Conservation (phyloP, 2,888 invertebrate genomes). For the Meghimatium bilineatum region DNA sequence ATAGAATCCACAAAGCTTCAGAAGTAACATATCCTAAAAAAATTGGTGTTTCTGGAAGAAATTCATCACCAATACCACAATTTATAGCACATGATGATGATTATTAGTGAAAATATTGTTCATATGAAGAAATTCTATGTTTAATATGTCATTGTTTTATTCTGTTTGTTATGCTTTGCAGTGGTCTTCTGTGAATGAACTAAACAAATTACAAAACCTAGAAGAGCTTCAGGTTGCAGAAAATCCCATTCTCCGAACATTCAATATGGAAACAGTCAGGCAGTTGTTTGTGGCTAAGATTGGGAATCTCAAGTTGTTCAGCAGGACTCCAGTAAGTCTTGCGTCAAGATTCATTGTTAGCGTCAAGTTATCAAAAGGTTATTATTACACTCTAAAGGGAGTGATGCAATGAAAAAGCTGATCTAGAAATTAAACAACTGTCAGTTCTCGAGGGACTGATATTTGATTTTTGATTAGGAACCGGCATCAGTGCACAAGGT, state of each 20-base stretch:
- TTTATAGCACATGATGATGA: too few relatives aligned
- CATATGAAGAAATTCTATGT: not conserved
- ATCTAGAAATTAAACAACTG: too few relatives aligned
- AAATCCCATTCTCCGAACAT: conserved; percentile 82
- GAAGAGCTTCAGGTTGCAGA: conserved; percentile 82
- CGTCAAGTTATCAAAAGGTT: too few relatives aligned
- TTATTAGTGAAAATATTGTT: not conserved
- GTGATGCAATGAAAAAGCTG: too few relatives aligned
- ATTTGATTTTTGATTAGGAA: too few relatives aligned
- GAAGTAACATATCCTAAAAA: too few relatives aligned
- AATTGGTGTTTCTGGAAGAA: too few relatives aligned
- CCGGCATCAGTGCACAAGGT: too few relatives aligned
- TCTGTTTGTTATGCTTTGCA: conserved; percentile 79
- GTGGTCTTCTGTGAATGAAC: conserved; percentile 89
- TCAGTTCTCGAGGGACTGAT: too few relatives aligned
- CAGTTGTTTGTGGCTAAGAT: conserved; percentile 91
- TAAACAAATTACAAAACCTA: conserved; percentile 85
- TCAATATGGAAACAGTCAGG: conserved; percentile 85
- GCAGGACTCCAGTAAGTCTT: conserved; percentile 66
- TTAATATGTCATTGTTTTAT: not conserved
- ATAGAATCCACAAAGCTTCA: too few relatives aligned
- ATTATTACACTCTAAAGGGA: too few relatives aligned
- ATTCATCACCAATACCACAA: too few relatives aligned
- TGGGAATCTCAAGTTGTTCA: conserved; percentile 81
- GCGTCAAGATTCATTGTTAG: not conserved